Conservation (phyloP, 2,888 invertebrate species). For the Kryphioiulus occultus region DNA sequence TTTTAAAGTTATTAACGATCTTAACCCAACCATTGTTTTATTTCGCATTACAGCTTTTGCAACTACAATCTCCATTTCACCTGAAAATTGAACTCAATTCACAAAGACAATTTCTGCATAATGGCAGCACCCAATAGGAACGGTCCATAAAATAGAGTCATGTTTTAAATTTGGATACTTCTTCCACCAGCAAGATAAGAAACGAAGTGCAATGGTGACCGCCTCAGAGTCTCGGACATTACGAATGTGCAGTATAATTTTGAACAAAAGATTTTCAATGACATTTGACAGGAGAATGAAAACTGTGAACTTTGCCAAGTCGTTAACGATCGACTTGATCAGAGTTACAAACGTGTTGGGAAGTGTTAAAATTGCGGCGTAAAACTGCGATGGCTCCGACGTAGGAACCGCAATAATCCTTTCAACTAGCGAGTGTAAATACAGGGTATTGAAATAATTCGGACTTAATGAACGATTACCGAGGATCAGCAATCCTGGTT, state of each 20-base stretch:
- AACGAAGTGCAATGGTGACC: too few species aligned
- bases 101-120: too few species aligned
- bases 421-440: slow-evolving; percentile 9
- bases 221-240: too few species aligned
- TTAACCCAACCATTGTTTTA: too few species aligned
- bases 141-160: too few species aligned
- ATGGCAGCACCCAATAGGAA: too few species aligned
- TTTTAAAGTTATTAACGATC: too few species aligned
- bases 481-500: slow-evolving; percentile 18
- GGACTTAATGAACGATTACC: slow-evolving; percentile 36
- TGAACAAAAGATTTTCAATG: neutral
- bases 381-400: neutral
- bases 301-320: slow-evolving; percentile 37
- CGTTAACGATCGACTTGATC: slow-evolving; percentile 2
- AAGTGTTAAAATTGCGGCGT: slow-evolving; percentile 32
- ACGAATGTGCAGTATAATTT: neutral
- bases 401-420: slow-evolving; percentile 24
- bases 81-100: too few species aligned
- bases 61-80: too few species aligned
- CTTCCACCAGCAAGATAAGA: too few species aligned
- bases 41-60: too few species aligned
- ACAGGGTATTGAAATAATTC: slow-evolving; percentile 36
- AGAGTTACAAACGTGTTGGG: slow-evolving; percentile 1
- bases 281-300: neutral
- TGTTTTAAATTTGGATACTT: too few species aligned